Percentiles rank a stretch among this genome's conserved stretches.
Evolutionary conservation across 2,888 invertebrate species (phyloP).

Genomic region (Caenorhabditis doughertyi): DNA sequence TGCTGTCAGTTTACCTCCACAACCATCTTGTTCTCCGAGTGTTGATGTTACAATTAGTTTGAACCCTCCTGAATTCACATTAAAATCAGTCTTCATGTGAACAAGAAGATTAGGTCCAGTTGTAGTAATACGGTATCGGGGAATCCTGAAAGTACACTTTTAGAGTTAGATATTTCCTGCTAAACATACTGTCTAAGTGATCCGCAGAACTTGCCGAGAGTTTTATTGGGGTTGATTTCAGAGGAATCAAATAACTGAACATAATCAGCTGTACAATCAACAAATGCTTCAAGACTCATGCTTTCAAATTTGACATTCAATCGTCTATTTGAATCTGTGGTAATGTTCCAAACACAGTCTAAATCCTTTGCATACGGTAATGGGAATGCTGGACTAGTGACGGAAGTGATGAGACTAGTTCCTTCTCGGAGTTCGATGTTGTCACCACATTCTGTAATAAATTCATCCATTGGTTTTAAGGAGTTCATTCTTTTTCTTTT

Average conservation of each 20-base stretch:
- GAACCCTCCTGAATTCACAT: conserved; percentile 75
- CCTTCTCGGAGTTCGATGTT: conserved; percentile 70
- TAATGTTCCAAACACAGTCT: conserved; percentile 81
- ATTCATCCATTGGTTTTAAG: too few species aligned
- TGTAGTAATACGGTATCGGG: conserved; percentile 66
- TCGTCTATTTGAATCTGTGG: conserved; percentile 71
- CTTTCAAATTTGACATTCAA: conserved; percentile 75
- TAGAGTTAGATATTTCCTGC: neutral
- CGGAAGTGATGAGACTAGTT: conserved; percentile 24
- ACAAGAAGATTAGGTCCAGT: conserved; percentile 68
- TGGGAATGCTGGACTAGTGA: conserved; percentile 79
- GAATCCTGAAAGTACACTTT: conserved; percentile 65
- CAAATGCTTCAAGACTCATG: conserved; percentile 72
- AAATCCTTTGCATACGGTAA: conserved; percentile 78
- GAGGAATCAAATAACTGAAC: conserved; percentile 77
- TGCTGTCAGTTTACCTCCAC: conserved; percentile 79
- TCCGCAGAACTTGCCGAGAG: conserved; percentile 76
- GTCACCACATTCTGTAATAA: conserved; percentile 77
- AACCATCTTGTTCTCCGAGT: conserved; percentile 73
- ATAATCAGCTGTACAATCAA: conserved; percentile 75
- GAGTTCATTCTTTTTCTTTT: neutral
- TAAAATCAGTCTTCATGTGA: conserved; percentile 76
- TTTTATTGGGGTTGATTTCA: conserved; percentile 43
- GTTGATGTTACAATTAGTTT: conserved; percentile 76
- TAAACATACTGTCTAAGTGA: conserved; percentile 29